Conservation (phyloP, 2,888 invertebrate genomes). For the Epicampocera succincta region DNA sequence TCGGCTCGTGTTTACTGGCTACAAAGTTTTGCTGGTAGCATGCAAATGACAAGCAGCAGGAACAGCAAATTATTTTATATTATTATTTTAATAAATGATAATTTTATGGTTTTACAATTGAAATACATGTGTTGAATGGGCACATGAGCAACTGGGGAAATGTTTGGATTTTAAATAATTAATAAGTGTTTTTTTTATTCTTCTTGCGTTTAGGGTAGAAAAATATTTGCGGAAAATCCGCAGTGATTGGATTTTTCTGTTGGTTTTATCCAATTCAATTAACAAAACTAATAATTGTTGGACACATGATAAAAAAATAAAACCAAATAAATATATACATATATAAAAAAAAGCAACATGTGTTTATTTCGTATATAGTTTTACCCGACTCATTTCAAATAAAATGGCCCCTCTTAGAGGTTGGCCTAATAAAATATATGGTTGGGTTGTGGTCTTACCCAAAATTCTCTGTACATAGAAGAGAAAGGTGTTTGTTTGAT, state of each 20-base stretch:
- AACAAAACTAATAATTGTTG: neutral
- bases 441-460: too few species aligned
- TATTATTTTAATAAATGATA: constrained; percentile 37
- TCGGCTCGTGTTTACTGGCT: neutral
- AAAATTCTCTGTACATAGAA: too few species aligned
- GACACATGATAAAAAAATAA: neutral
- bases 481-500: too few species aligned
- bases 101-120: constrained; percentile 44
- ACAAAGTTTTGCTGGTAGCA: constrained; percentile 6
- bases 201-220: constrained; percentile 1
- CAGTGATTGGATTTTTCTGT: constrained; percentile 34
- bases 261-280: constrained; percentile 18
- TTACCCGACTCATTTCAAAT: too few species aligned
- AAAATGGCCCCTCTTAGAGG: too few species aligned
- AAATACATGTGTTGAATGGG: constrained; percentile 40
- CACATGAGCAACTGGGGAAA: constrained; percentile 32
- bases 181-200: constrained; percentile 5
- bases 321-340: too few species aligned
- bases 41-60: constrained; percentile 40
- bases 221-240: constrained; percentile 44
- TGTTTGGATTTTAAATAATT: constrained; percentile 49
- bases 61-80: constrained; percentile 5
- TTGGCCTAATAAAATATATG: too few species aligned
- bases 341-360: too few species aligned
- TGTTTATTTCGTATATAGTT: too few species aligned